Conservation (phyloP, 1,140 invertebrate species). For the Drosophila setifemur region DNA sequence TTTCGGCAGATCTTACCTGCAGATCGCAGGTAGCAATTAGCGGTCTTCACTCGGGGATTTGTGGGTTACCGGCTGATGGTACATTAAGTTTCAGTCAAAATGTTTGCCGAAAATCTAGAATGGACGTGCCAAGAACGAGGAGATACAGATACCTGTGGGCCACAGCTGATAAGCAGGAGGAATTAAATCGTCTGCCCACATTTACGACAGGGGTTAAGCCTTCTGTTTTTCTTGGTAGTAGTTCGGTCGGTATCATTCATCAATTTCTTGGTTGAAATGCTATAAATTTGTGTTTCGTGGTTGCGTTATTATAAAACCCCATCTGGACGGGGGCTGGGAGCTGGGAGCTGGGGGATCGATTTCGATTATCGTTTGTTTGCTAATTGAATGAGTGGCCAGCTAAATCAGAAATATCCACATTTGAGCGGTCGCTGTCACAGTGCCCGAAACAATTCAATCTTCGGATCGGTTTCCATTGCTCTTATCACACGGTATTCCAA, state of each 20-base stretch:
- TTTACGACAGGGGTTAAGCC: constrained; percentile 22
- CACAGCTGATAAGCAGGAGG: constrained; percentile 20
- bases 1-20: constrained; percentile 31
- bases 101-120: neutral
- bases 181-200: constrained; percentile 4
- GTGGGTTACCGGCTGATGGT: constrained; percentile 17
- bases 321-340: no score
- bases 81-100: neutral
- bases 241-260: constrained; percentile 17
- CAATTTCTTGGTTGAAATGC: neutral
- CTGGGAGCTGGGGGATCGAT: constrained; percentile 34
- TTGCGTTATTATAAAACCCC: constrained; percentile 33
- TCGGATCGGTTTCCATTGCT: constrained; percentile 54
- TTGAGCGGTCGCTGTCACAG: constrained; percentile 53
- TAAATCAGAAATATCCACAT: constrained; percentile 42
- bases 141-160: neutral
- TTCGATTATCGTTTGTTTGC: constrained; percentile 52
- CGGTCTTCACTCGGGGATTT: constrained; percentile 7
- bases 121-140: neutral
- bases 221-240: constrained; percentile 10
- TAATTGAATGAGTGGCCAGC: constrained; percentile 54
- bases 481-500: constrained; percentile 33
- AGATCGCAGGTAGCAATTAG: constrained; percentile 46
- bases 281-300: constrained; percentile 21
- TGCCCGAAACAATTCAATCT: constrained; percentile 36